A percentile compares a stretch with the other conserved stretches of the same genome.
phyloP scores from a whole-genome alignment of 2,888 invertebrate genomes.

The Apamea crenata region DNA sequence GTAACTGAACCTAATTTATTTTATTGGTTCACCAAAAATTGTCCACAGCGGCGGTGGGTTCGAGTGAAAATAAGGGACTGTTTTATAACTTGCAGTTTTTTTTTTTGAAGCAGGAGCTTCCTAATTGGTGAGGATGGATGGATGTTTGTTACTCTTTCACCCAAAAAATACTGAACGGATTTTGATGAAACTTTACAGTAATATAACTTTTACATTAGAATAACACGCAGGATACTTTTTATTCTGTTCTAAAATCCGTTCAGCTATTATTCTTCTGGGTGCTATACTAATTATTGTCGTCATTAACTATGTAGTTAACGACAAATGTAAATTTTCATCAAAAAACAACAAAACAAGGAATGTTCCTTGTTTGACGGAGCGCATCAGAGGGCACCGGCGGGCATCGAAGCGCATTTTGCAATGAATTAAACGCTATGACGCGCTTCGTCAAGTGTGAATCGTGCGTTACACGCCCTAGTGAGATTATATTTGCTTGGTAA shows the following conservation, averaged over 20 bases:
- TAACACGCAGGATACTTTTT: too few relatives aligned
- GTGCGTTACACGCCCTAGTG: conserved; percentile 13
- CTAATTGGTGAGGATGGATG: too few relatives aligned
- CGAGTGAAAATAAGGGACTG: not conserved
- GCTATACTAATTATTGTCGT: not conserved
- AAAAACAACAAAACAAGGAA: too few relatives aligned
- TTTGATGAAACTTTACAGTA: too few relatives aligned
- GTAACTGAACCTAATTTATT: not conserved
- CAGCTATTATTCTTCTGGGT: not conserved
- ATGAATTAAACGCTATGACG: conserved; percentile 33
- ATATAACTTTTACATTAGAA: too few relatives aligned
- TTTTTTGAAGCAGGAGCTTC: too few relatives aligned
- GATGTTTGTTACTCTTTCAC: too few relatives aligned
- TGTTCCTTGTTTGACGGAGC: not conserved
- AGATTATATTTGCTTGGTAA: conserved; percentile 8
- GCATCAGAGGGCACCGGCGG: not conserved
- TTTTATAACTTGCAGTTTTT: not conserved
- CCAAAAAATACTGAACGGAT: too few relatives aligned
- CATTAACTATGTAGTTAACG: too few relatives aligned
- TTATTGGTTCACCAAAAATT: not conserved
- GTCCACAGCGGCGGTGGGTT: not conserved
- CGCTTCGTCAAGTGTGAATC: conserved; percentile 35
- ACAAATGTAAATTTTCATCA: too few relatives aligned
- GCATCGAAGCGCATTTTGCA: conserved; percentile 21
- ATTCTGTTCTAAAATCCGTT: not conserved